Conservation (phyloP, 2,888 invertebrate genomes). For the Tipula confusa region DNA sequence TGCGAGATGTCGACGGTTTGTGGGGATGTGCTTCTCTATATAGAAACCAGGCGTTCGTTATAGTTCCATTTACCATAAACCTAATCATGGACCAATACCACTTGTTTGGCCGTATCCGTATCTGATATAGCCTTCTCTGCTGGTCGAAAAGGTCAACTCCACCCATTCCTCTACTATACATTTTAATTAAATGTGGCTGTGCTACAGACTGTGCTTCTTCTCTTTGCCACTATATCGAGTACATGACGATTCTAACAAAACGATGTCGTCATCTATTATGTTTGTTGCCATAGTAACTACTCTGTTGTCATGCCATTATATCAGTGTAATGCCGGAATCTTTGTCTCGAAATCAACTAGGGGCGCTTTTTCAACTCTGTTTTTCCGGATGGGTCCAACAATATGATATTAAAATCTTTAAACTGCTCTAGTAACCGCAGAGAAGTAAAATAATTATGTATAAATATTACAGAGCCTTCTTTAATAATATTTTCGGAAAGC, state of each 20-base stretch:
- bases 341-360: background rate
- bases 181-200: background rate
- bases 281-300: background rate
- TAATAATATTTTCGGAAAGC: background rate
- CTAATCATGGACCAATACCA: background rate
- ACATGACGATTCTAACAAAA: background rate
- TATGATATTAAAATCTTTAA: background rate
- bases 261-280: background rate
- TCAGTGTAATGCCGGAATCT: background rate
- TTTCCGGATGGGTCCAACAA: background rate
- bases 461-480: background rate
- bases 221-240: no score
- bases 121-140: background rate
- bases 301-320: background rate
- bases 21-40: no score
- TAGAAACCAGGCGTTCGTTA: no score
- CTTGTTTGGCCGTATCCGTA: background rate
- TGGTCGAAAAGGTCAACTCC: background rate
- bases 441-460: background rate
- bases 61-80: background rate
- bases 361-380: background rate
- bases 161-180: background rate
- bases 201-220: no score
- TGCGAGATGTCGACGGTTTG: no score
- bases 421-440: no score